A percentile compares a stretch with the other conserved stretches of the same genome.
Evolutionary conservation across 2,113 vertebrate species (phyloP).

Genomic region (Megaceryle torquata): DNA sequence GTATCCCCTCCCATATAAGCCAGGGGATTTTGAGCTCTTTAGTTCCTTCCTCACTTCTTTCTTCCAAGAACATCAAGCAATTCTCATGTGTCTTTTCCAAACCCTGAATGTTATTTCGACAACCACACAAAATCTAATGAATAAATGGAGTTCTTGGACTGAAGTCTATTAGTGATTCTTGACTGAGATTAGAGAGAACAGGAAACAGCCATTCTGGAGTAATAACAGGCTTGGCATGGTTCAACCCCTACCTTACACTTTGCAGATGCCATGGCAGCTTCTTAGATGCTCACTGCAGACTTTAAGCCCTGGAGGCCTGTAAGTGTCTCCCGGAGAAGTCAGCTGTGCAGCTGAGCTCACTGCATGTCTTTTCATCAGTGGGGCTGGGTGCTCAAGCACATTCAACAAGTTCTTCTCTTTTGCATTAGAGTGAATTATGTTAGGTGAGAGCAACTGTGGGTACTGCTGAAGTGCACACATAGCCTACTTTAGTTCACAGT

Average conservation of each 20-base stretch:
- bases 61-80: not conserved
- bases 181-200: not conserved
- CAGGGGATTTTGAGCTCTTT: not conserved
- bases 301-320: not conserved
- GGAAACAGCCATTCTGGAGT: not conserved
- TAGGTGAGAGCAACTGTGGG: not conserved
- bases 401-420: not conserved
- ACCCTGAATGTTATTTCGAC: not conserved
- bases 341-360: not conserved
- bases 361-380: not conserved
- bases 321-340: not conserved
- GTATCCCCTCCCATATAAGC: not conserved
- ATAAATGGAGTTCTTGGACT: slow-evolving; percentile 1
- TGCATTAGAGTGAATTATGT: not conserved
- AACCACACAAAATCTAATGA: not conserved
- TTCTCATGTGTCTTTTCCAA: not conserved
- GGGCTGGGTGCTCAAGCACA: not conserved
- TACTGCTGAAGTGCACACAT: not conserved
- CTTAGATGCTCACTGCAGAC: not conserved
- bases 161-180: not conserved
- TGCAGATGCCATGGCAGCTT: not conserved
- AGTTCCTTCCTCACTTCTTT: not conserved
- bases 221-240: not conserved
- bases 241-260: not conserved
- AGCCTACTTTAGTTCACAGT: not conserved